Conservation (phyloP, 2,113 vertebrate species). For the Clupea harengus region DNA sequence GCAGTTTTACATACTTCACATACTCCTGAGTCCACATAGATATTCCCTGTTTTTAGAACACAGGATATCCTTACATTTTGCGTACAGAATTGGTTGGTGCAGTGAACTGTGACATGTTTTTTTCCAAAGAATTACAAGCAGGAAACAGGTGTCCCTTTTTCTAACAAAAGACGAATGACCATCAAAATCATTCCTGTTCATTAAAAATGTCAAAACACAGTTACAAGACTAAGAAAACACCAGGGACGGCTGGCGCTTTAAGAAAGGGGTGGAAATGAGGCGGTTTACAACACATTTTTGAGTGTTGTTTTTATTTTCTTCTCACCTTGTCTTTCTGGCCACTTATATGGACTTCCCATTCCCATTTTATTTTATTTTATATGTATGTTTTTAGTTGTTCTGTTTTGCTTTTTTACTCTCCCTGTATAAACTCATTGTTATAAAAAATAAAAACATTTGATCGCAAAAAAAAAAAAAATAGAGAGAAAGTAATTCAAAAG, state of each 20-base stretch:
- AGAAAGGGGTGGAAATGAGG: neutral
- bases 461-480: too few relatives aligned
- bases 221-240: neutral
- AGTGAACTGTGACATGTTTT: neutral
- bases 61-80: constrained; percentile 7
- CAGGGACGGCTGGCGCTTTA: neutral
- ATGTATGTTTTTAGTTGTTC: too few relatives aligned
- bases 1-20: neutral
- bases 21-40: neutral
- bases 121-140: neutral
- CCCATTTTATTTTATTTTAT: too few relatives aligned
- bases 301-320: too few relatives aligned
- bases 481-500: neutral
- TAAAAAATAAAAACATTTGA: too few relatives aligned
- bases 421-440: too few relatives aligned
- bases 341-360: too few relatives aligned
- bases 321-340: too few relatives aligned
- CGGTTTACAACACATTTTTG: too few relatives aligned
- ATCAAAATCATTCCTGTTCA: neutral
- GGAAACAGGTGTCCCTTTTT: neutral
- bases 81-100: neutral
- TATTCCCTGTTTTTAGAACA: constrained; percentile 3
- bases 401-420: too few relatives aligned
- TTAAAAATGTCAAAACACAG: neutral
- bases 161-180: neutral